Evolutionary conservation across 2,113 vertebrate species (phyloP), one percentile per base, ranked within the genome.

Genomic region (Hippocampus zosterae): DNA sequence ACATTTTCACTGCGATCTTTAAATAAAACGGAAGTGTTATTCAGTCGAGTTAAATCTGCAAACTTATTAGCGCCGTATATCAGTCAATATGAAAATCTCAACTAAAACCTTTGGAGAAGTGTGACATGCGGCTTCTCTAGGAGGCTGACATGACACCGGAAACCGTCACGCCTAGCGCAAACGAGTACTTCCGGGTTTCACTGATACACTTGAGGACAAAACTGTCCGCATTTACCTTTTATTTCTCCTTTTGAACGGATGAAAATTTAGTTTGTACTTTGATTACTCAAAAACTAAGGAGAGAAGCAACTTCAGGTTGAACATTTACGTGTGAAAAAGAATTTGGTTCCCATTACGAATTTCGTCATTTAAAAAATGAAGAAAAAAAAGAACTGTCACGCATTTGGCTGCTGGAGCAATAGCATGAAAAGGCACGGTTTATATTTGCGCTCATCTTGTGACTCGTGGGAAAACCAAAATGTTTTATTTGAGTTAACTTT

Each of bases 121-220:
- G 12, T 23, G 42, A 27, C 88, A 89, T 55, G 88, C 27, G 82
- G 71, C 0, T 41, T 13, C 19, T 18, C 3, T 3, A 41, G 57
- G 12, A 29, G 3, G 81, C 72, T 5, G 85, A 73, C 87, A 88
- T 88, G 81, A 79, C 72, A 82, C 75, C 82, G 84, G 86, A 89
- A 37, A 1, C 63, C 78, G 64, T 76, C 71, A 81, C 48, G 19
- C 8, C 2, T 3, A 0, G 3, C 6, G 60, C 33, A 33, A 33
- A 3, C 9, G 19, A 16, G 1, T 64, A 25, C 62, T 42, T 42
- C 4, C n/a, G 41, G 8, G 16, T 63, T 41, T 42, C 13, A 4
- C 27, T 18, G 3, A 8, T 1, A 61, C 18, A 19, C 16, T n/a
- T 5, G 29, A 37, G 1, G 19, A 61, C 15, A 27, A 33, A 23